A percentile compares a stretch with the other conserved stretches of the same genome.
Evolutionary conservation across 2,888 invertebrate species (phyloP).

Genomic region (Chouioia cunea): DNA sequence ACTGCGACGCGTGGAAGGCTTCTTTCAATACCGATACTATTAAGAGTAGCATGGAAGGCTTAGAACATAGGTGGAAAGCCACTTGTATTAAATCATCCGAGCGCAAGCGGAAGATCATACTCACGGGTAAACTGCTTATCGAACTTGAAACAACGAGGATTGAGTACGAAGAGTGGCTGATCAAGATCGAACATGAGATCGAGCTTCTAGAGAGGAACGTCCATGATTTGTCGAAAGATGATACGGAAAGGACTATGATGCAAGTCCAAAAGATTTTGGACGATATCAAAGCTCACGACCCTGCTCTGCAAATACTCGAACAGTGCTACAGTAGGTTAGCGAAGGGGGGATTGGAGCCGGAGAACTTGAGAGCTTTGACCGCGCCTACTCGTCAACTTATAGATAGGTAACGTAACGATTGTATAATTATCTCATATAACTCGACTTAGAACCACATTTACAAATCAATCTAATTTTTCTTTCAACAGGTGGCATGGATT

Average conservation of each 20-base stretch:
- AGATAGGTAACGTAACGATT: slow-evolving; percentile 68
- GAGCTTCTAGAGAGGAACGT: slow-evolving; percentile 74
- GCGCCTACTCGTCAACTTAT: slow-evolving; percentile 73
- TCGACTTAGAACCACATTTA: neutral
- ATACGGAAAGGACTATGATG: slow-evolving; percentile 73
- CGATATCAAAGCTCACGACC: slow-evolving; percentile 72
- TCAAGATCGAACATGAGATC: slow-evolving; percentile 75
- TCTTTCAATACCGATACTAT: slow-evolving; percentile 80
- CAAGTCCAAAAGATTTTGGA: slow-evolving; percentile 71
- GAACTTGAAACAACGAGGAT: slow-evolving; percentile 72
- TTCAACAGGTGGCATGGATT: slow-evolving; percentile 75
- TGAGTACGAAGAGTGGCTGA: slow-evolving; percentile 75
- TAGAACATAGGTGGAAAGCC: slow-evolving; percentile 85
- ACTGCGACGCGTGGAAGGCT: slow-evolving; percentile 79
- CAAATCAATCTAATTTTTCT: neutral
- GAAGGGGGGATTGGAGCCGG: slow-evolving; percentile 78
- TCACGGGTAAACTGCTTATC: slow-evolving; percentile 74
- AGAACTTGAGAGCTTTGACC: slow-evolving; percentile 76
- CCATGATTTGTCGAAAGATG: slow-evolving; percentile 72
- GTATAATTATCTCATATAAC: neutral
- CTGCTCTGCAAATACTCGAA: slow-evolving; percentile 76
- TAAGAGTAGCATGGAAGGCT: slow-evolving; percentile 76
- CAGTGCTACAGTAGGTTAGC: slow-evolving; percentile 79
- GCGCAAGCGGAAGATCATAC: slow-evolving; percentile 77
- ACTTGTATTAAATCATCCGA: slow-evolving; percentile 82